Conservation (phyloP, 64 coral and sea anemone species). For the Cladopsammia gracilis region DNA sequence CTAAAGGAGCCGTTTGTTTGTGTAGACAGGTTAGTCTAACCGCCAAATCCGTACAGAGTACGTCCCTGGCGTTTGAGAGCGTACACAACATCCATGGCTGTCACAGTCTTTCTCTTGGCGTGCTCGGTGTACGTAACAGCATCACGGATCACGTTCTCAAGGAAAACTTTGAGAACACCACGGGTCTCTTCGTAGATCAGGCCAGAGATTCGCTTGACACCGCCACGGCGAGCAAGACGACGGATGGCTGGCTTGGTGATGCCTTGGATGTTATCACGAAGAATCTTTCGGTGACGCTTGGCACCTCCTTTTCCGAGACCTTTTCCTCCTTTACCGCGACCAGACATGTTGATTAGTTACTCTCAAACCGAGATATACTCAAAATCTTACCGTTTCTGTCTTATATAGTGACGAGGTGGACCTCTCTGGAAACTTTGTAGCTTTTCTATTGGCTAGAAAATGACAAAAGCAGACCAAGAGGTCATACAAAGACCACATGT, state of each 20-base stretch:
- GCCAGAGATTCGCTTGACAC: constrained; percentile 85
- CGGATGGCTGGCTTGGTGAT: constrained; percentile 83
- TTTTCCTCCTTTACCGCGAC: constrained; percentile 74
- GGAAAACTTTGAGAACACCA: constrained; percentile 40
- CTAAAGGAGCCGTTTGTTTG: too few relatives aligned
- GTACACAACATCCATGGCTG: constrained; percentile 21
- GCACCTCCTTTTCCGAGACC: constrained; percentile 92
- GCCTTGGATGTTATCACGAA: constrained; percentile 87
- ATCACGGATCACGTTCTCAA: constrained; percentile 58
- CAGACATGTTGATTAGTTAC: constrained; percentile 28
- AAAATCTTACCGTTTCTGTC: too few relatives aligned
- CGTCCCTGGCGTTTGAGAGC: too few relatives aligned
- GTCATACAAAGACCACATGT: too few relatives aligned
- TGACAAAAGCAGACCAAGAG: too few relatives aligned
- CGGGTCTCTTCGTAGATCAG: constrained; percentile 81
- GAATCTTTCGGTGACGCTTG: constrained; percentile 87
- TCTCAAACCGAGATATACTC: too few relatives aligned
- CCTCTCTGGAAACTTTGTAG: too few relatives aligned
- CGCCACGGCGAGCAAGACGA: constrained; percentile 82
- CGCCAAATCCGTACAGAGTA: constrained; percentile 19
- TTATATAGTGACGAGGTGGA: too few relatives aligned
- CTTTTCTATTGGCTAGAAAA: too few relatives aligned
- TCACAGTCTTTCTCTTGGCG: constrained; percentile 59
- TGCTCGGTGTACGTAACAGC: constrained; percentile 56
- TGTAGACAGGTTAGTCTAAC: neutral